These are phyloP conservation scores for Podarcis lilfordi DNA, from an alignment of 2,797 vertebrate genomes.

Conservation along the genomic window DNA sequence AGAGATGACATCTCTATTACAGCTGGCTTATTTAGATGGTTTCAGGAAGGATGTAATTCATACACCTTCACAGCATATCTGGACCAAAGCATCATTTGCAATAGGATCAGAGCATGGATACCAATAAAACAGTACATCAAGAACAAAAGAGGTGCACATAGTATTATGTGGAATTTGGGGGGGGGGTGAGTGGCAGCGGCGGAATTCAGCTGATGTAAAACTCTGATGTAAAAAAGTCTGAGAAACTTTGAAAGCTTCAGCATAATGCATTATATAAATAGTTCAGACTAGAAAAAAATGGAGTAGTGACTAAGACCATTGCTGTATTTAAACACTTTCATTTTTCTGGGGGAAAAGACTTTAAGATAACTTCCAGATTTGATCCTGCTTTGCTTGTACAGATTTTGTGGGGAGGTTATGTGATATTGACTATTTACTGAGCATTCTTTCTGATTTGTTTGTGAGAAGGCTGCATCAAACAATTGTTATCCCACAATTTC, in stretches of 20 bases:
- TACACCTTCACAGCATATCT: not conserved
- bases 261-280: not conserved
- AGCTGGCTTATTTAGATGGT: not conserved
- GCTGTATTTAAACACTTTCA: not conserved
- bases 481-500: too few species aligned
- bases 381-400: too few species aligned
- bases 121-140: not conserved
- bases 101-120: not conserved
- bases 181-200: too few species aligned
- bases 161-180: not conserved
- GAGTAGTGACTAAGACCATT: not conserved
- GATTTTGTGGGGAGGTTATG: too few species aligned
- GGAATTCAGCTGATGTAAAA: not conserved
- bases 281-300: not conserved
- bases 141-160: not conserved
- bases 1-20: slow-evolving; percentile 1
- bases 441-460: too few species aligned
- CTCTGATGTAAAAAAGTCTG: too few species aligned
- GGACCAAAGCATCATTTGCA: not conserved
- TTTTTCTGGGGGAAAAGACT: too few species aligned
- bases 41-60: not conserved
- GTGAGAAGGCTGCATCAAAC: too few species aligned
- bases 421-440: too few species aligned
- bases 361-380: too few species aligned
- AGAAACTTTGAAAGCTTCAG: not conserved